Percentiles rank a stretch among this genome's conserved stretches.
These are phyloP conservation scores for Coluber constrictor DNA, from an alignment of 2,797 vertebrate genomes.

Conservation along the genomic window DNA sequence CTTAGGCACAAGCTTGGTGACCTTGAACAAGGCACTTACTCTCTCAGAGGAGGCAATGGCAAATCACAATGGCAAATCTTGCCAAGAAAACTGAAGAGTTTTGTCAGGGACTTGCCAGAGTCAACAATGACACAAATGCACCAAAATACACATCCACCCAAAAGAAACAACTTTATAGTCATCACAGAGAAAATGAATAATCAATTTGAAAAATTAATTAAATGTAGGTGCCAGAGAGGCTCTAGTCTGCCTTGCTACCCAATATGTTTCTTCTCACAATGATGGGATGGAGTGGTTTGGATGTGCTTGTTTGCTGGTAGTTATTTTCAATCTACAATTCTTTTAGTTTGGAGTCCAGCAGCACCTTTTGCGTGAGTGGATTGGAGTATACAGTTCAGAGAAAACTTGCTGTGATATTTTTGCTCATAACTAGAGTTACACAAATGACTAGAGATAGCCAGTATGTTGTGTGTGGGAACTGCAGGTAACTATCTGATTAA, in stretches of 20 bases:
- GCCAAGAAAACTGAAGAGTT: background rate
- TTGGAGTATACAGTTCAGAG: background rate
- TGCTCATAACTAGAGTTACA: background rate
- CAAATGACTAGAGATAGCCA: background rate
- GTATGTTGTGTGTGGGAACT: background rate
- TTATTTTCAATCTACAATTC: background rate
- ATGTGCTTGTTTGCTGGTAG: no score
- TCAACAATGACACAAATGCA: background rate
- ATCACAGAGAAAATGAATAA: background rate
- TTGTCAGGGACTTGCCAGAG: conserved; percentile 6
- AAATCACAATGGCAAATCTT: background rate
- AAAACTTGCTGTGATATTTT: background rate
- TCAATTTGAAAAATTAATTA: background rate
- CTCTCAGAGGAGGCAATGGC: background rate
- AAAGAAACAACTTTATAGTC: background rate
- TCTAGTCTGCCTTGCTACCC: background rate
- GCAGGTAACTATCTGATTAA: background rate
- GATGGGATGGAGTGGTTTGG: background rate
- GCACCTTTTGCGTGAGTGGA: background rate
- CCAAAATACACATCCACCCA: background rate
- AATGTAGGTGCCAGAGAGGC: background rate
- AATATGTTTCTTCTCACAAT: background rate
- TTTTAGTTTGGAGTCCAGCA: background rate
- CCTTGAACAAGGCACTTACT: background rate
- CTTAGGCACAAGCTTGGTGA: background rate